Conservation (phyloP, 2,888 invertebrate species). For the Idaea biselata region DNA sequence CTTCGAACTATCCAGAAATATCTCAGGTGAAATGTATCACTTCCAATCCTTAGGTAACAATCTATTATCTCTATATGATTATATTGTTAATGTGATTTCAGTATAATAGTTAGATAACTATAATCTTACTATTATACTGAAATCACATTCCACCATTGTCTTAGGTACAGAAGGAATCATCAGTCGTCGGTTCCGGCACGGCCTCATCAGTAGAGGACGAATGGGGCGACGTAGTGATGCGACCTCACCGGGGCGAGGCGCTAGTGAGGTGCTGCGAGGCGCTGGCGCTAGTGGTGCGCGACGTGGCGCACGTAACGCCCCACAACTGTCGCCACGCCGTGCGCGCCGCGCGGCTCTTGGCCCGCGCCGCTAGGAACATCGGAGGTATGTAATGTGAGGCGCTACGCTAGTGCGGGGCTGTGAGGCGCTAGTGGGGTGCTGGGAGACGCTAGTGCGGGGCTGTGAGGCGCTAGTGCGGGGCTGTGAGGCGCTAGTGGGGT, state of each 20-base stretch:
- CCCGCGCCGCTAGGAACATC: conserved; percentile 91
- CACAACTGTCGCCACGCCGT: conserved; percentile 97
- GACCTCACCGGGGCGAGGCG: conserved; percentile 83
- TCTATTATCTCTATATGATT: too few species aligned
- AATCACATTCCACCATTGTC: neutral
- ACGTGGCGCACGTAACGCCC: conserved; percentile 98
- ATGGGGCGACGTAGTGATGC: conserved; percentile 78
- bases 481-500: too few species aligned
- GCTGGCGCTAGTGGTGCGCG: conserved; percentile 94
- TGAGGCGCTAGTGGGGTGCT: too few species aligned
- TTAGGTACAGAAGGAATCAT: neutral
- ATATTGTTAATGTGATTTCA: too few species aligned
- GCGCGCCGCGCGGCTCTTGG: conserved; percentile 93
- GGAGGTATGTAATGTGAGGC: conserved; percentile 48
- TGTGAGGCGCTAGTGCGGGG: too few species aligned
- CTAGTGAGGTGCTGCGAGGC: conserved; percentile 93
- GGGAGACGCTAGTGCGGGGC: too few species aligned
- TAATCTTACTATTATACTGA: too few species aligned
- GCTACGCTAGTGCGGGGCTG: too few species aligned
- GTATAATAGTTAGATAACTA: too few species aligned
- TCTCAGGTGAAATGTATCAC: too few species aligned
- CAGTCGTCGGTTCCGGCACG: conserved; percentile 4
- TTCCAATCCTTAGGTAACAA: too few species aligned
- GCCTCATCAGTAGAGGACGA: conserved; percentile 20
- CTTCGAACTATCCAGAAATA: too few species aligned